These are phyloP conservation scores for Parnassius glacialis DNA, from an alignment of 2,888 invertebrate species.

Conservation along the genomic window DNA sequence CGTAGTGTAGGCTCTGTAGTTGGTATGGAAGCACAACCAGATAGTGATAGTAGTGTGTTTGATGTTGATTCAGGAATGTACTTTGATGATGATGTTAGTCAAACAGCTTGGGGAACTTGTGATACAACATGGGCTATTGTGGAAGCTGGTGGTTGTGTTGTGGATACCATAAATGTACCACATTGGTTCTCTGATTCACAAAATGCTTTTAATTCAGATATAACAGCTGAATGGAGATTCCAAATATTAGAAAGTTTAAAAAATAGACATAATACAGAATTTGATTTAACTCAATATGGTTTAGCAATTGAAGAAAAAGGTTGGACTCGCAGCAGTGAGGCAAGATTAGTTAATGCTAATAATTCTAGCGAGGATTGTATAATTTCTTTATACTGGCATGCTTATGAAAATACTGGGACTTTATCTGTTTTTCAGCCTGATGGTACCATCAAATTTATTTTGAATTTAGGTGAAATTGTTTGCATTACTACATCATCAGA, in stretches of 20 bases:
- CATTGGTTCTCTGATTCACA: constrained; percentile 88
- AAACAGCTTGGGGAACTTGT: constrained; percentile 89
- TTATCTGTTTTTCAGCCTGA: constrained; percentile 89
- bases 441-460: constrained; percentile 86
- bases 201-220: constrained; percentile 82
- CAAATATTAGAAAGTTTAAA: constrained; percentile 86
- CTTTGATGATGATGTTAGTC: constrained; percentile 88
- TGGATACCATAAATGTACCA: constrained; percentile 87
- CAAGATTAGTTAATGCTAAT: constrained; percentile 82
- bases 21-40: constrained; percentile 92
- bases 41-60: constrained; percentile 90
- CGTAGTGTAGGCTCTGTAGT: constrained; percentile 91
- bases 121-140: constrained; percentile 91
- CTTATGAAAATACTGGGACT: constrained; percentile 86
- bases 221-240: constrained; percentile 87
- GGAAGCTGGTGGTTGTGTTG: constrained; percentile 88
- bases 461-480: constrained; percentile 88
- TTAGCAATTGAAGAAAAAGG: constrained; percentile 91
- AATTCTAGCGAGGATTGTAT: constrained; percentile 86
- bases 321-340: constrained; percentile 92
- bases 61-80: constrained; percentile 90
- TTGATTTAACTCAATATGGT: constrained; percentile 83
- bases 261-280: constrained; percentile 73
- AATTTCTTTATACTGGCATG: constrained; percentile 91
- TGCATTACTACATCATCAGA: constrained; percentile 90